phyloP scores from a whole-genome alignment of 2,113 vertebrate genomes.

The Brachionichthys hirsutus region DNA sequence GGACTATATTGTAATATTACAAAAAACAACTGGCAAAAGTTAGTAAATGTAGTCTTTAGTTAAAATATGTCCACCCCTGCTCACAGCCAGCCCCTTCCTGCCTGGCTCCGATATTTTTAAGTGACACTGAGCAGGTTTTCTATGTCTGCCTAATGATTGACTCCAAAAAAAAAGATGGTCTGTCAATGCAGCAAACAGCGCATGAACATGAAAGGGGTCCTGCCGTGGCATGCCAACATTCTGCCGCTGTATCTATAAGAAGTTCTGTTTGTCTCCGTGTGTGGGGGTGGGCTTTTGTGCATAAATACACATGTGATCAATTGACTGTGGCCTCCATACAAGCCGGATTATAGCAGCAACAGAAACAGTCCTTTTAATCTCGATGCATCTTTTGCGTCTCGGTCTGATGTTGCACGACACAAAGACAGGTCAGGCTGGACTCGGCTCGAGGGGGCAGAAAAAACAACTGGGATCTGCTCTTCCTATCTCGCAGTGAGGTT shows the following conservation, averaged over 20 bases:
- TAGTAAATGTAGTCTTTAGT: not conserved
- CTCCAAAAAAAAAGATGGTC: conserved; percentile 37
- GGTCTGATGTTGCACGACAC: conserved; percentile 61
- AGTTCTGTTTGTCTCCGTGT: conserved; percentile 25
- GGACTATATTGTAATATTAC: not conserved
- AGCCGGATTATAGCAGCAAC: conserved; percentile 33
- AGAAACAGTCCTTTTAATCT: conserved; percentile 69
- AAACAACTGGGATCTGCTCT: conserved; percentile 61
- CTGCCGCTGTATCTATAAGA: conserved; percentile 41
- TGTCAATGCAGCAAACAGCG: conserved; percentile 38
- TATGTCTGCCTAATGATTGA: conserved; percentile 51
- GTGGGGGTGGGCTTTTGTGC: conserved; percentile 47
- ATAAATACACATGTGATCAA: conserved; percentile 44
- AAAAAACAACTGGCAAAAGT: not conserved
- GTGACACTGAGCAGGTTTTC: conserved; percentile 30
- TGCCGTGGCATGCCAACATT: conserved; percentile 34
- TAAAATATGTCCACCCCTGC: conserved; percentile 7
- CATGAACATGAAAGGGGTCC: conserved; percentile 55
- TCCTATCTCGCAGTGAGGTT: conserved; percentile 38
- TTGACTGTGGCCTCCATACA: conserved; percentile 45
- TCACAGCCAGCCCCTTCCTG: not conserved
- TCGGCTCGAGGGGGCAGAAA: conserved; percentile 61
- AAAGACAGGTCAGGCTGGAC: conserved; percentile 64
- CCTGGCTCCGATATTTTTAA: conserved; percentile 7
- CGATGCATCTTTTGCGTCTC: conserved; percentile 47